Evolutionary conservation across 53 echinoderm and acorn worm genomes (phyloP), one percentile per base, ranked within the genome.

Genomic region (Luidia sarsii): DNA sequence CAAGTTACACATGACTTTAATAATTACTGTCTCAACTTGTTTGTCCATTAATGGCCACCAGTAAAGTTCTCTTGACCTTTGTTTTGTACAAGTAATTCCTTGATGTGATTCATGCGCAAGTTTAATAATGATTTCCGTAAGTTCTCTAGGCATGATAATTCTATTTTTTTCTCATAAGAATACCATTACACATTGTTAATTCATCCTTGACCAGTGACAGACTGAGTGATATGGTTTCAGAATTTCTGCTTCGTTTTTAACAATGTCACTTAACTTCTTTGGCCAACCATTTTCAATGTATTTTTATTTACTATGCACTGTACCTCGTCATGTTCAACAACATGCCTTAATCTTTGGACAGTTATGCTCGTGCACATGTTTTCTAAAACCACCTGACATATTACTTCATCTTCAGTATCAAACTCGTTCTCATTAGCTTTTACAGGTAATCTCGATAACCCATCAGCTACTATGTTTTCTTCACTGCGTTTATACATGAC

Each of bases 41-140:
- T n/a, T n/a, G n/a, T n/a, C n/a, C n/a, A 72, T 72, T 0, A 55
- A 20, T 32, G 72, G 72, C 53, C 53, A 72, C 72, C 72, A 72
- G 32, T 72, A 53, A 29, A 72, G 22, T 31, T 72, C 72, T 51
- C 54, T 50, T 1, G 53, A 16, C 8, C 72, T 16, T 30, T 72
- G 53, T 31, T 72, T 72, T 31, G 72, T 72, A 16, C 72, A 54
- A 3, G 55, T 55, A 24, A 72, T 72, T 2, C 72, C 72, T 48
- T 72, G 72, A 18, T 72, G 72, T 19, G 71, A 48, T 46, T 48
- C 48, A 18, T 52, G 72, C 1, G 52, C 35, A 13, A 33, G 34
- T 19, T 54, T 72, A 2, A 54, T 38, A 30, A 72, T 72, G 11
- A 51, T 19, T 15, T 32, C 60, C 15, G 60, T 60, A 28, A 60